Percentiles rank a stretch among this genome's conserved stretches.
These are phyloP conservation scores for Syngnathus floridae DNA, from an alignment of 2,113 vertebrate species.

Conservation along the genomic window DNA sequence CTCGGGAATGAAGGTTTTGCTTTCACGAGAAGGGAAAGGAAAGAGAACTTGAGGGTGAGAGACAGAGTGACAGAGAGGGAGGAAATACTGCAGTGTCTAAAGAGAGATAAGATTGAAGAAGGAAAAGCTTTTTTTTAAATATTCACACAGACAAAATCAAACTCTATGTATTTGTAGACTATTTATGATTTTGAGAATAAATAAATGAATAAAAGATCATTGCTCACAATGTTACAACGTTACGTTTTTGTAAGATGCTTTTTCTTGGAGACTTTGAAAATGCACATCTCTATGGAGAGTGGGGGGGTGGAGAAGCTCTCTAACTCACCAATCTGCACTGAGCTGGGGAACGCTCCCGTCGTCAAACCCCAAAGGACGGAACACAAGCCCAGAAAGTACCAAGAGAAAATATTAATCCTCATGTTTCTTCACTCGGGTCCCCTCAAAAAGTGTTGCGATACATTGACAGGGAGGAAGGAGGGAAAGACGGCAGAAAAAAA, in stretches of 20 bases:
- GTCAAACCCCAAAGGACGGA: conserved; percentile 91
- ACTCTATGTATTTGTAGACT: conserved; percentile 11
- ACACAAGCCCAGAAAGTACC: conserved; percentile 93
- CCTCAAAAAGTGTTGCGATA: conserved; percentile 79
- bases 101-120: conserved; percentile 43
- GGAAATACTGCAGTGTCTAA: conserved; percentile 71
- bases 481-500: conserved; percentile 27
- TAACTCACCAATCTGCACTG: conserved; percentile 97
- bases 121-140: conserved; percentile 57
- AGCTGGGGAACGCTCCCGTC: conserved; percentile 98
- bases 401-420: conserved; percentile 97
- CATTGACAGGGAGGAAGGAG: conserved; percentile 77
- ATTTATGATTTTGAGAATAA: conserved; percentile 2
- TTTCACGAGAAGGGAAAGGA: conserved; percentile 25
- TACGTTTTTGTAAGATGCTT: neutral
- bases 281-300: neutral
- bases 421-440: conserved; percentile 79
- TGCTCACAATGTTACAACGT: neutral
- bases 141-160: conserved; percentile 51
- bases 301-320: conserved; percentile 10
- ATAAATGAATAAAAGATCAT: neutral
- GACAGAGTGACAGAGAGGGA: conserved; percentile 32
- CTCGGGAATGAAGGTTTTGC: conserved; percentile 7
- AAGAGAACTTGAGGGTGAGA: conserved; percentile 37
- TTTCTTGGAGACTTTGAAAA: neutral